Conservation (phyloP, 2,113 vertebrate genomes). For the Microtus ochrogaster region DNA sequence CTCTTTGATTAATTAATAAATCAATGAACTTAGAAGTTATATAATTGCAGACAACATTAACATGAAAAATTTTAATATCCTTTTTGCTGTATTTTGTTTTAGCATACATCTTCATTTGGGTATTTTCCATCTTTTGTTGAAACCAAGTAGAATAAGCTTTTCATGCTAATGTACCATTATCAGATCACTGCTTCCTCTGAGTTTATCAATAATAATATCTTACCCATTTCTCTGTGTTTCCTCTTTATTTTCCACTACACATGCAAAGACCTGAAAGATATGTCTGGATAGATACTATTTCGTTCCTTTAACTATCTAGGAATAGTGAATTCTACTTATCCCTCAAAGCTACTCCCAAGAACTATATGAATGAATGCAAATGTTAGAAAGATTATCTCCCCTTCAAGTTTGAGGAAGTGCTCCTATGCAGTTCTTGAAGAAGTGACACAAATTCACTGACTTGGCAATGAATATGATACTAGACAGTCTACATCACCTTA, state of each 20-base stretch:
- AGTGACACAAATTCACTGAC: constrained; percentile 91
- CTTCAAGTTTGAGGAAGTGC: constrained; percentile 93
- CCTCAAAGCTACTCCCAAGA: constrained; percentile 85
- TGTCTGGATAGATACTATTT: constrained; percentile 91
- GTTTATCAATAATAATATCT: constrained; percentile 92
- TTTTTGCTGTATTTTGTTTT: no score
- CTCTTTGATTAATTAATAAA: no score
- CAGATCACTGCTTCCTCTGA: constrained; percentile 91
- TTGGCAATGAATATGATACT: constrained; percentile 90
- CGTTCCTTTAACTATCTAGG: constrained; percentile 90
- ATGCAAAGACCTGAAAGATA: constrained; percentile 91
- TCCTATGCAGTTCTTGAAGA: constrained; percentile 89
- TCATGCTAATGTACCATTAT: constrained; percentile 91
- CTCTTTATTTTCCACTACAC: constrained; percentile 90
- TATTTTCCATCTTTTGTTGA: constrained; percentile 92
- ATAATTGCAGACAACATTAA: no score
- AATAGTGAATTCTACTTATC: constrained; percentile 85
- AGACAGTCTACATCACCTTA: constrained; percentile 85
- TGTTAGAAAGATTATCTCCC: constrained; percentile 90
- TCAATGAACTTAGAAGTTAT: no score
- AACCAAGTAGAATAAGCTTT: constrained; percentile 90
- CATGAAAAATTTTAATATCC: no score
- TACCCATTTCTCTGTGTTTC: constrained; percentile 85
- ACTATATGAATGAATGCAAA: constrained; percentile 92
- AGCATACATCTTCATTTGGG: constrained; percentile 59